Percentiles rank a stretch among this genome's conserved stretches.
Evolutionary conservation across 2,888 invertebrate genomes (phyloP).

Genomic region (Isoperla grammatica): DNA sequence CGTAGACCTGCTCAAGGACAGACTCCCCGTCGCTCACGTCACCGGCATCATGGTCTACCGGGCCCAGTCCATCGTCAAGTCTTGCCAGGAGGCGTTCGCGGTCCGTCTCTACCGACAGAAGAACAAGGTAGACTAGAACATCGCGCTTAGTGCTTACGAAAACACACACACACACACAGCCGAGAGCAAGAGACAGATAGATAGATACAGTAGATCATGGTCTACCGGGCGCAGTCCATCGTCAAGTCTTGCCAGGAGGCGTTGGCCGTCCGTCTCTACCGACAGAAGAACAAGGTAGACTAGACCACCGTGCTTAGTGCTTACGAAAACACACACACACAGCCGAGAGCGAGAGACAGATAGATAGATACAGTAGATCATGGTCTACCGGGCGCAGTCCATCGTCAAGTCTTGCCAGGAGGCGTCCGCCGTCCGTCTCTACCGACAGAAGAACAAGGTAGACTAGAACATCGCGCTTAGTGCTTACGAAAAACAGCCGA

Average conservation of each 20-base stretch:
- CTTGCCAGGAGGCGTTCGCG: slow-evolving; percentile 94
- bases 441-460: slow-evolving; percentile 86
- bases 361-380: too few species aligned
- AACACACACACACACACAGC: too few species aligned
- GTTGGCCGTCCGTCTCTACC: slow-evolving; percentile 84
- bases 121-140: slow-evolving; percentile 70
- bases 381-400: slow-evolving; percentile 85
- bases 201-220: too few species aligned
- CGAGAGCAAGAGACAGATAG: too few species aligned
- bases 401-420: slow-evolving; percentile 89
- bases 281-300: slow-evolving; percentile 82
- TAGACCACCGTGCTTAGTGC: too few species aligned
- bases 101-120: slow-evolving; percentile 83
- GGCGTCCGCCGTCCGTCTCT: slow-evolving; percentile 89
- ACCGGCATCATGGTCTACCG: slow-evolving; percentile 88
- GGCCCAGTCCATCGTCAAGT: slow-evolving; percentile 82
- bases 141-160: too few species aligned
- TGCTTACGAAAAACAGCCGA: too few species aligned
- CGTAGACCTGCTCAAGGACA: slow-evolving; percentile 87
- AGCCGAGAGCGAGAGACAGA: too few species aligned
- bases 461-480: too few species aligned
- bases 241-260: slow-evolving; percentile 91
- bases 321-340: too few species aligned
- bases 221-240: slow-evolving; percentile 83
- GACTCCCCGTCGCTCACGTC: slow-evolving; percentile 81